phyloP scores from a whole-genome alignment of 2,797 vertebrate species.

The Echeneis naucrates region DNA sequence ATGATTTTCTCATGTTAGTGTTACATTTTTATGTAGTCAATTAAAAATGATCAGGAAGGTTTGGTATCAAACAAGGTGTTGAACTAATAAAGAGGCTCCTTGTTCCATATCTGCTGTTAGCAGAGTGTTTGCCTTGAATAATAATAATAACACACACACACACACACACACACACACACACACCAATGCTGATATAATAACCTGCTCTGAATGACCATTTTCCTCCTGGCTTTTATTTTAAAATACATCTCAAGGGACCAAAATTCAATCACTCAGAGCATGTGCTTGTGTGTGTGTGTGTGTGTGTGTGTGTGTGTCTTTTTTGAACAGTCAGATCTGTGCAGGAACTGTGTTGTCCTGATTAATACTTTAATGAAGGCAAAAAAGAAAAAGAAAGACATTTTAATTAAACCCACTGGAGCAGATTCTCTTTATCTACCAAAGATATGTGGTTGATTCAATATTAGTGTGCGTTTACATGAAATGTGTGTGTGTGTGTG shows the following conservation, averaged over 20 bases:
- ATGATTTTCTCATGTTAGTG: background rate
- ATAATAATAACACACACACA: constrained; percentile 35
- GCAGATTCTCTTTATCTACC: constrained; percentile 52
- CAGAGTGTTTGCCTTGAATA: constrained; percentile 48
- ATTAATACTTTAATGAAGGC: constrained; percentile 42
- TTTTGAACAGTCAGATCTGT: constrained; percentile 33
- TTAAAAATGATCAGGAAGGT: background rate
- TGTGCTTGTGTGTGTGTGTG: no score
- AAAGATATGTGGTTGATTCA: constrained; percentile 28
- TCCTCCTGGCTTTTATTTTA: constrained; percentile 52
- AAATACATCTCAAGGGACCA: constrained; percentile 46
- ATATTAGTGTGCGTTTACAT: constrained; percentile 40
- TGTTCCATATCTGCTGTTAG: constrained; percentile 53
- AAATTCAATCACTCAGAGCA: constrained; percentile 59
- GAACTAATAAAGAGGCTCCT: constrained; percentile 14
- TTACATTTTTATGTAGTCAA: background rate
- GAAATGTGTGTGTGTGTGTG: constrained; percentile 14
- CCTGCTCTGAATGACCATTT: constrained; percentile 60
- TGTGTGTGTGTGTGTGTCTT: no score
- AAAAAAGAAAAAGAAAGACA: constrained; percentile 38
- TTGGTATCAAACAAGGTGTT: background rate
- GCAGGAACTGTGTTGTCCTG: constrained; percentile 20
- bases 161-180: constrained; percentile 11
- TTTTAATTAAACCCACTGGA: constrained; percentile 68
- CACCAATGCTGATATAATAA: constrained; percentile 47